Base-by-base conservation (phyloP, 2,888 invertebrate genomes). In the Pollenia amentaria region DNA sequence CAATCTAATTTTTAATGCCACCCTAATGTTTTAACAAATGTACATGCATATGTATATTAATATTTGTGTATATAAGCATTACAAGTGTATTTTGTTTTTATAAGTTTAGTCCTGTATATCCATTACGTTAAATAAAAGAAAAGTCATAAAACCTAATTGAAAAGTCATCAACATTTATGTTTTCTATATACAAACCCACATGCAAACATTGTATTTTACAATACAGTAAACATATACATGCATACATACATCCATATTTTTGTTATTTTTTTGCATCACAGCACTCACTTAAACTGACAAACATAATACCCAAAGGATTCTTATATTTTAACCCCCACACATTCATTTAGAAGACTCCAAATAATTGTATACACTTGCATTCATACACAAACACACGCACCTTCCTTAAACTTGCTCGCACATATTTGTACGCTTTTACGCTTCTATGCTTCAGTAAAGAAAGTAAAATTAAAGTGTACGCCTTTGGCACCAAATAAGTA, bases 71-170 rank as follows among this genome's bases (percentile, higher is more conserved):
- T 44, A 29, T 29, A 55, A 38, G 64, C 44, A 53, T 64, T 64
- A 46, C 29, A 65, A 46, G 18, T 48, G 64, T 79, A 70, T 84
- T 55, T 81, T 72, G 11, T 72, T 84, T 87, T 72, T 67, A 76
- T 64, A 77, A 77, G 38, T 44, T 44, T 76, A 44, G 83, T 72
- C 70, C 65, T 84, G 67, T 77, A 48, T 80, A 87, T 80, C 87
- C 84, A 87, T 86, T 83, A 82, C 64, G 79, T 84, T 77, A 84
- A 89, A 88, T 89, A 88, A 88, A 88, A 85, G 87, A 86, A 89
- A 88, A 86, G 84, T 87, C 88, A 89, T 89, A 89, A 88, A 89
- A 89, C 89, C 88, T 89, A 89, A 89, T 89, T 88, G 89, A 89
- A 89, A 89, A 89, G 88, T 88, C 89, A 89, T 89, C 89, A 89